Evolutionary conservation across 2,797 vertebrate species (phyloP).

Genomic region (Tinamus major): DNA sequence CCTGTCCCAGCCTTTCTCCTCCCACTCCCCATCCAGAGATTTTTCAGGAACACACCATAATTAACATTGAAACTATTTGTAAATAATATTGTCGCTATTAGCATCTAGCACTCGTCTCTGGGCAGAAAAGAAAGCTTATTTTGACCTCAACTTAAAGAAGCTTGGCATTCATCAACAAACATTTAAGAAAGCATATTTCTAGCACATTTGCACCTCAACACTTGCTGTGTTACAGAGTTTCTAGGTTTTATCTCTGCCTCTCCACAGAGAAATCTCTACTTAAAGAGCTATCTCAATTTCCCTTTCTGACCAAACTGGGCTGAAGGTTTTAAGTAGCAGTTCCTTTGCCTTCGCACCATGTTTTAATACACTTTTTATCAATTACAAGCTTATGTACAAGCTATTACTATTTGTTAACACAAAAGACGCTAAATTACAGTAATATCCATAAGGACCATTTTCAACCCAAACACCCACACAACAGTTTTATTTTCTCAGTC

Average conservation of each 20-base stretch:
- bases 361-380: slow-evolving; percentile 18
- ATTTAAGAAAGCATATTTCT: neutral
- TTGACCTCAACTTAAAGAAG: neutral
- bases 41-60: slow-evolving; percentile 16
- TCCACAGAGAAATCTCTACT: neutral
- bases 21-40: slow-evolving; percentile 15
- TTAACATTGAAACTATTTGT: neutral
- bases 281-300: neutral
- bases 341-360: neutral
- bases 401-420: neutral
- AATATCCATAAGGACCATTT: slow-evolving; percentile 40
- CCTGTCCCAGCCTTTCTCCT: neutral
- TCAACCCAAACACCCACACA: slow-evolving; percentile 38
- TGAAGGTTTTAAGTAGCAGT: neutral
- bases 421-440: neutral
- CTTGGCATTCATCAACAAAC: neutral
- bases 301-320: neutral
- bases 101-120: neutral
- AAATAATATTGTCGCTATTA: neutral
- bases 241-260: neutral
- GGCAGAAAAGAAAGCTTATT: neutral
- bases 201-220: fast-evolving
- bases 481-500: slow-evolving; percentile 57
- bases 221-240: neutral
- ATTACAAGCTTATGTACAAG: slow-evolving; percentile 33